Percentiles rank a stretch among this genome's conserved stretches.
These are phyloP conservation scores for Sapajus apella DNA, from an alignment of 2,113 vertebrate species.

Conservation along the genomic window DNA sequence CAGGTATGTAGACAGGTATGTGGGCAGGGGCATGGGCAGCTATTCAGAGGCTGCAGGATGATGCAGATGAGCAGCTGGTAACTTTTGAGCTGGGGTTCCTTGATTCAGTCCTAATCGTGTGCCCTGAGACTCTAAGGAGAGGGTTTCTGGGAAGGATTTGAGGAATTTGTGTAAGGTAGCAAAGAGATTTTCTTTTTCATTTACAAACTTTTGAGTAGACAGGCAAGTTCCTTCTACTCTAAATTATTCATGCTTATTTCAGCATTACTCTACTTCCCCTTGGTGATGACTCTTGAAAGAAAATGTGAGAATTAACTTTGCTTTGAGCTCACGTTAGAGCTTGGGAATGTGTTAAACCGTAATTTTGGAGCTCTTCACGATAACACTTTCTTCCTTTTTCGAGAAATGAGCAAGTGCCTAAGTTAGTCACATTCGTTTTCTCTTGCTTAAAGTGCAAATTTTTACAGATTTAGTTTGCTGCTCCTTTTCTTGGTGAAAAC, in stretches of 20 bases:
- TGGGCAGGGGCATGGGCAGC: not conserved
- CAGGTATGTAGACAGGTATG: not conserved
- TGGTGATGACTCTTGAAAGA: not conserved
- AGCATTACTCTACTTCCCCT: not conserved
- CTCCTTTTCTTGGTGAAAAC: not conserved
- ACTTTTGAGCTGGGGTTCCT: not conserved
- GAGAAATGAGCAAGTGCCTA: not conserved
- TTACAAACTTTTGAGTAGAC: not conserved
- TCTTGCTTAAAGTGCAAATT: not conserved
- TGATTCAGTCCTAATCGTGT: not conserved
- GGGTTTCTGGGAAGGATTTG: not conserved
- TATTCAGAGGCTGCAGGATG: not conserved
- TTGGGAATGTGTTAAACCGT: accelerated
- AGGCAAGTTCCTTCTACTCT: not conserved
- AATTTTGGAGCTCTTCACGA: accelerated
- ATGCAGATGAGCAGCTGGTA: accelerated
- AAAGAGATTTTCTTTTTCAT: not conserved
- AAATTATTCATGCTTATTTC: not conserved
- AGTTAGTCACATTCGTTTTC: not conserved
- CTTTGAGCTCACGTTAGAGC: not conserved
- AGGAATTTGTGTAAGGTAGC: not conserved
- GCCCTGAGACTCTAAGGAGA: not conserved
- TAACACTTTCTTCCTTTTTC: accelerated
- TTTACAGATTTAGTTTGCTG: not conserved
- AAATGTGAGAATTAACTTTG: not conserved